phyloP scores from a whole-genome alignment of 2,888 invertebrate genomes.

The Lordiphosa andalusiaca region DNA sequence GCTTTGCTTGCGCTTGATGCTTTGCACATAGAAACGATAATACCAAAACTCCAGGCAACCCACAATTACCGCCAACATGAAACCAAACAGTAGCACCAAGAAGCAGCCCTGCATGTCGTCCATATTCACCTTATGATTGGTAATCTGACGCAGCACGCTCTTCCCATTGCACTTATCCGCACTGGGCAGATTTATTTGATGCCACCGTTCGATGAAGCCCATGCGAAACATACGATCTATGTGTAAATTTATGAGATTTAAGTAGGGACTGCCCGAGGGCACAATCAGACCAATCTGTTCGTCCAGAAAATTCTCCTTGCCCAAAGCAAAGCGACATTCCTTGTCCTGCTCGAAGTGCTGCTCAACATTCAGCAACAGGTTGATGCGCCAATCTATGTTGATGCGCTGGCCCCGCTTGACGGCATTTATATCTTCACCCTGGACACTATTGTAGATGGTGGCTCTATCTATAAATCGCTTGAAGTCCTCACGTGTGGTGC shows the following conservation, averaged over 20 bases:
- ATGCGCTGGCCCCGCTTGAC: constrained; percentile 87
- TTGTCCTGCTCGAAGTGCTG: constrained; percentile 85
- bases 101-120: constrained; percentile 96
- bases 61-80: constrained; percentile 55
- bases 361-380: constrained; percentile 87
- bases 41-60: constrained; percentile 68
- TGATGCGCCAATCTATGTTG: constrained; percentile 90
- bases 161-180: constrained; percentile 90
- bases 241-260: constrained; percentile 88
- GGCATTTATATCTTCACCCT: constrained; percentile 81
- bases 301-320: constrained; percentile 88
- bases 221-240: constrained; percentile 90
- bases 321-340: constrained; percentile 88
- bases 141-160: constrained; percentile 84
- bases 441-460: constrained; percentile 80
- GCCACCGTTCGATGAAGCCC: constrained; percentile 92
- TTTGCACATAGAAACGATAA: constrained; percentile 42
- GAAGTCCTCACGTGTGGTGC: constrained; percentile 72
- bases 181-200: constrained; percentile 87
- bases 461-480: constrained; percentile 83
- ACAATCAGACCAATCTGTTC: constrained; percentile 90
- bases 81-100: constrained; percentile 88
- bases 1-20: constrained; percentile 26
- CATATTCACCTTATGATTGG: constrained; percentile 92
- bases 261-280: constrained; percentile 88